Base-by-base conservation (phyloP, 2,797 vertebrate genomes). In the Hoplostethus atlanticus region DNA sequence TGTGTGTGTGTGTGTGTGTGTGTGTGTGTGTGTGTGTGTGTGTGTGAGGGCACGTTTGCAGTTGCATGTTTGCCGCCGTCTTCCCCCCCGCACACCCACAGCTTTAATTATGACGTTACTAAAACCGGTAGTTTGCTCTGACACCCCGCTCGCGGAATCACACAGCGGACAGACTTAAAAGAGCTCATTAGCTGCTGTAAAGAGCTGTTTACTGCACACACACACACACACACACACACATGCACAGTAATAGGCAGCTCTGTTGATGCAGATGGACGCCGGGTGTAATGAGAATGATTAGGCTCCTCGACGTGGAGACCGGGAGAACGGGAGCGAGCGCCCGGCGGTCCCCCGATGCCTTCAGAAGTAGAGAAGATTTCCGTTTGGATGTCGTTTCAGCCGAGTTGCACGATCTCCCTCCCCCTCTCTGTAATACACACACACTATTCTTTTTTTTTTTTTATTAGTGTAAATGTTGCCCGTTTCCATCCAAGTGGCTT, bases 261-360 rank as follows among this genome's bases (percentile, higher is more conserved):
- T 96, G 95, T 94, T 96, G 94, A 95, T 96, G 95, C 95, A 96
- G 97, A 97, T 96, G 96, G 96, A 96, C 95, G 95, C 96, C 93
- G 95, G 95, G 95, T 96, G 96, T 97, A 97, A 97, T 97, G 96
- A 97, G 96, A 96, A 96, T 97, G 96, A 97, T 97, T 97, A 97
- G 96, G 95, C 86, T 79, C 79, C 81, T 90, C 73, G 72, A 69
- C 79, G 89, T 84, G 79, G 80, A 86, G 75, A 79, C 86, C 77
- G 83, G 57, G 76, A 67, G 68, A 85, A 51, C 66, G 40, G 54
- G 56, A 38, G 6, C 8, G 9, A 30, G 44, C 7, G 53, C 64
- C 73, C 21, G 71, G 82, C 77, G 80, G 80, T 74, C 81, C 81
- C 21, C 21, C 69, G 72, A 73, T 5, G 73, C 79, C 77, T 87